Conservation (phyloP, 2,888 invertebrate species). For the Agrochola macilenta region DNA sequence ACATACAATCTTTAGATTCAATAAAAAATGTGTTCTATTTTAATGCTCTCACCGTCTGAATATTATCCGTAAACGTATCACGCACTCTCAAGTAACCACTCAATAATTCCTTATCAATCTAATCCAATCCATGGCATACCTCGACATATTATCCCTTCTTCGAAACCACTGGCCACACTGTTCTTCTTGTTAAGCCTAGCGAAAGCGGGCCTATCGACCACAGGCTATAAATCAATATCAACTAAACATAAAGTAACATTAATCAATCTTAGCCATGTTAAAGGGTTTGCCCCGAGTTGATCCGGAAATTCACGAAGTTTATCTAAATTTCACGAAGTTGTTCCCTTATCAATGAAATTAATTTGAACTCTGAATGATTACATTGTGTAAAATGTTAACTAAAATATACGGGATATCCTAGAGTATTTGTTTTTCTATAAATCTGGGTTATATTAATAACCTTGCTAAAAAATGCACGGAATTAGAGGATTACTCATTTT, state of each 20-base stretch:
- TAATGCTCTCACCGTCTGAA: not conserved
- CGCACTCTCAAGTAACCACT: not conserved
- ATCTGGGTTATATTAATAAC: constrained; percentile 13
- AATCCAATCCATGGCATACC: not conserved
- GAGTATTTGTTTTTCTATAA: constrained; percentile 1
- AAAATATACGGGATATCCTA: not conserved
- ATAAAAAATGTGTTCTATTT: not conserved
- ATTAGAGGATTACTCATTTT: constrained; percentile 5
- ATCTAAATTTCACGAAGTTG: constrained; percentile 29
- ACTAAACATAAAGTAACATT: constrained; percentile 56
- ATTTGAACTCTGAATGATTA: constrained; percentile 31
- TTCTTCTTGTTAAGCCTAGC: constrained; percentile 20
- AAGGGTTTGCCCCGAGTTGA: constrained; percentile 50
- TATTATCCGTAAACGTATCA: too few relatives aligned
- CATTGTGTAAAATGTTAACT: not conserved
- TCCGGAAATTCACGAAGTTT: constrained; percentile 47
- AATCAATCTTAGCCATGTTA: constrained; percentile 58
- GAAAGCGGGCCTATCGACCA: constrained; percentile 10
- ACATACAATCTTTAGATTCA: not conserved
- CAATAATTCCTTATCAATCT: not conserved
- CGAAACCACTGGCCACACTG: not conserved
- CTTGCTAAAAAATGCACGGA: constrained; percentile 1
- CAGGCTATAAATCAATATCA: constrained; percentile 53
- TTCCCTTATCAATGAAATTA: constrained; percentile 34
- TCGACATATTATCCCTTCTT: not conserved